These are phyloP conservation scores for Gastrophysa polygoni DNA, from an alignment of 2,888 invertebrate species.

Conservation along the genomic window DNA sequence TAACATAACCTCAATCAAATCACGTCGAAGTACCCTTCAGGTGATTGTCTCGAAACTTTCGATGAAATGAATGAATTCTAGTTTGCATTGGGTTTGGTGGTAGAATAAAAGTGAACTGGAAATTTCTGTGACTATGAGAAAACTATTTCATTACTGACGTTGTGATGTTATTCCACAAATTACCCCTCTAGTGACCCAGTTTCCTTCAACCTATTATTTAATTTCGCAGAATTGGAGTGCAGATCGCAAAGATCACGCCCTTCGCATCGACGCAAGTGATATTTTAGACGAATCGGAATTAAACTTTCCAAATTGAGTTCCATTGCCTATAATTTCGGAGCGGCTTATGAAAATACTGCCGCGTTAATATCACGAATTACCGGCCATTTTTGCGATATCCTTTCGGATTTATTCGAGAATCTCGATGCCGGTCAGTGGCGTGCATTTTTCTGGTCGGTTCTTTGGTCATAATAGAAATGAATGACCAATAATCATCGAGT, in stretches of 20 bases:
- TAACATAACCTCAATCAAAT: too few relatives aligned
- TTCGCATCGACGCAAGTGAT: slow-evolving; percentile 1
- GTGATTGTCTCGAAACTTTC: too few relatives aligned
- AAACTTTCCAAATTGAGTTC: slow-evolving; percentile 7
- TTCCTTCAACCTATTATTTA: slow-evolving; percentile 1
- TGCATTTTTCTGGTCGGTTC: neutral
- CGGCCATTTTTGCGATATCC: neutral
- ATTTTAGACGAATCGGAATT: slow-evolving; percentile 5
- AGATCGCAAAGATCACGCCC: neutral
- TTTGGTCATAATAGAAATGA: too few relatives aligned
- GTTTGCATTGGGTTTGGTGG: too few relatives aligned
- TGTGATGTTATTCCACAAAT: neutral
- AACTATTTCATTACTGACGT: neutral
- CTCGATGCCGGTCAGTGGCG: neutral
- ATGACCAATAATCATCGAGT: too few relatives aligned
- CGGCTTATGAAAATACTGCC: neutral
- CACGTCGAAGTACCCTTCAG: too few relatives aligned
- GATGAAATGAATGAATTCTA: too few relatives aligned
- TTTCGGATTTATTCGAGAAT: neutral
- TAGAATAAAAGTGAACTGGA: too few relatives aligned
- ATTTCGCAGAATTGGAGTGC: slow-evolving; percentile 3
- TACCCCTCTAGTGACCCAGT: neutral
- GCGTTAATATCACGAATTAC: neutral
- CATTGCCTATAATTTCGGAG: neutral
- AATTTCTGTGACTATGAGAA: neutral